Conservation (phyloP, 1,140 invertebrate species). For the Anoplolepis gracilipes region DNA sequence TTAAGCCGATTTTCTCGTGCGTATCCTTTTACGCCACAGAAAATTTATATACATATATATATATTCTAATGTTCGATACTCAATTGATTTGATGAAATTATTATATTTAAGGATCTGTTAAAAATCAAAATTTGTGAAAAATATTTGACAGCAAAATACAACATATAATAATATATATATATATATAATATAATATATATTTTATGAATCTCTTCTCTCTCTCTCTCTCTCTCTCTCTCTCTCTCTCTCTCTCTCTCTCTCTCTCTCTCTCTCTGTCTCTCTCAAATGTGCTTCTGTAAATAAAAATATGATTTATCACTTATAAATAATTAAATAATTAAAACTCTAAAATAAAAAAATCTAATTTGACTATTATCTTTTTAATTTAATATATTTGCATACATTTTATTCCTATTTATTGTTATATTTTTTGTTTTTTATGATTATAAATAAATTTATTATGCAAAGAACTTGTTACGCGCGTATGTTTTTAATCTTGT, state of each 20-base stretch:
- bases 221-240: too few species aligned
- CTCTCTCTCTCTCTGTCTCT: too few species aligned
- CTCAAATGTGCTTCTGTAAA: too few species aligned
- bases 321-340: neutral
- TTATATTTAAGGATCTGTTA: neutral
- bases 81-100: conserved; percentile 2
- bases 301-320: neutral
- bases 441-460: neutral
- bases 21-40: conserved; percentile 48
- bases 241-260: too few species aligned
- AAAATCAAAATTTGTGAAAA: neutral
- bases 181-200: too few species aligned
- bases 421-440: neutral
- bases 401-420: neutral
- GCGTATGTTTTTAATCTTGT: neutral
- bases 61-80: too few species aligned
- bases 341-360: neutral
- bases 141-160: neutral
- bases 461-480: conserved; percentile 22
- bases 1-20: conserved; percentile 46
- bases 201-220: too few species aligned
- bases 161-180: too few species aligned
- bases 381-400: neutral
- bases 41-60: too few species aligned
- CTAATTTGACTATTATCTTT: neutral